Evolutionary conservation across 2,113 vertebrate genomes (phyloP), one percentile per base, ranked within the genome.

Genomic region (Scytalopus superciliaris): DNA sequence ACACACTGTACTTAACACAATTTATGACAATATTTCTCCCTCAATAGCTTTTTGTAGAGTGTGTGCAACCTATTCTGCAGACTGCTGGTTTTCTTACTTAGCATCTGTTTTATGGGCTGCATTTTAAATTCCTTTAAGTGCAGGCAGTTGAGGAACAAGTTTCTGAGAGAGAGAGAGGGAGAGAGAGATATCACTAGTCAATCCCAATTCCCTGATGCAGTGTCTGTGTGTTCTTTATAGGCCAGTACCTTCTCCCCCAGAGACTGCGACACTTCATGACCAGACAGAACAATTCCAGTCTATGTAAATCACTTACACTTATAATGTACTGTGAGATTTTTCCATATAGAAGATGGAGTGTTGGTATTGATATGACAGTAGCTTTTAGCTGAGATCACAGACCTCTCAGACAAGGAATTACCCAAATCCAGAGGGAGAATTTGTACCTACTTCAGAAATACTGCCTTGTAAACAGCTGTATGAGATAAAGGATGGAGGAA

Each of bases 81-180:
- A 16, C 89, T 97, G 90, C 80, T 91, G 87, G 86, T 84, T 95
- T 96, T 91, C 89, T 91, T 84, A 87, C 86, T 95, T 94, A 92
- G 72, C 90, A 83, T 94, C 69, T 94, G 66, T 91, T 97, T 96
- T 95, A 93, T 64, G 63, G 83, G 42, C 89, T 92, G 95, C 80
- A 90, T 96, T 96, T 97, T 95, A 93, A 95, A 93, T 84, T 92
- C 70, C 57, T 97, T 77, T 95, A 94, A 96, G 96, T 96, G 89
- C 95, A 91, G 56, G 92, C 84, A 80, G 95, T 87, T 95, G 96
- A 92, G 67, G 92, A 94, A 83, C 77, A 94, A 78, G 69, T 85
- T 95, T 95, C 72, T 70, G 81, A 39, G 53, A 30, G 50, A 52
- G 52, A 55, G 52, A 62, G 75, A 52, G 56, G 14, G 59, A 75